Percentiles rank a stretch among this genome's conserved stretches.
Conservation (phyloP, 2,888 invertebrate genomes). For the Brassicogethes aeneus region DNA sequence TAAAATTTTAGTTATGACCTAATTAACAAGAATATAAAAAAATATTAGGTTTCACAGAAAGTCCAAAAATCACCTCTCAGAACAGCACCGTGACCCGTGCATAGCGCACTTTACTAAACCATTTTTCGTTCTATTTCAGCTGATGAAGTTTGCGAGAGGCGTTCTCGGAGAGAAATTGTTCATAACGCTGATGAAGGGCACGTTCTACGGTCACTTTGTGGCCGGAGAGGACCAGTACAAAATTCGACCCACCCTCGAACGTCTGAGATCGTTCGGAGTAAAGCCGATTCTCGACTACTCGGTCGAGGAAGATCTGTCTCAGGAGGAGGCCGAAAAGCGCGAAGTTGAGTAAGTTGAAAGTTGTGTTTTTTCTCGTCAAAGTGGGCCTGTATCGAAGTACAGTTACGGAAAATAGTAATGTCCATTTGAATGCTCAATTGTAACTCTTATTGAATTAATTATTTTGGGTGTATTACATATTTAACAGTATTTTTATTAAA, state of each 20-base stretch:
- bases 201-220: slow-evolving; percentile 99
- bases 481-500: too few species aligned
- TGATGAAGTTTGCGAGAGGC: slow-evolving; percentile 71
- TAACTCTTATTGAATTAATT: too few species aligned
- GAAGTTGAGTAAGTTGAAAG: slow-evolving; percentile 75
- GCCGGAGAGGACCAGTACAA: slow-evolving; percentile 89
- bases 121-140: slow-evolving; percentile 51
- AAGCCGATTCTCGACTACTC: slow-evolving; percentile 99
- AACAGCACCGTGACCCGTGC: too few species aligned
- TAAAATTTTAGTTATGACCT: too few species aligned
- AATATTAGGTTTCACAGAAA: too few species aligned
- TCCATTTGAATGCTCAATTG: too few species aligned
- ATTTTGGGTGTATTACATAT: too few species aligned
- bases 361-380: not conserved
- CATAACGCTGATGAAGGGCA: slow-evolving; percentile 76
- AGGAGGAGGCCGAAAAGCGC: slow-evolving; percentile 88
- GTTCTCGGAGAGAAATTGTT: slow-evolving; percentile 78
- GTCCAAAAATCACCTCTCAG: too few species aligned
- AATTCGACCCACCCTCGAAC: slow-evolving; percentile 76
- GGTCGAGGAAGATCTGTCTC: slow-evolving; percentile 90
- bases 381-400: not conserved
- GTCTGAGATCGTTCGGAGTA: slow-evolving; percentile 89
- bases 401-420: too few species aligned
- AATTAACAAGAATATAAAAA: too few species aligned
- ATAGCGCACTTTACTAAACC: too few species aligned